Evolutionary conservation across 2,113 vertebrate species (phyloP).

Genomic region (Crotalus viridis): DNA sequence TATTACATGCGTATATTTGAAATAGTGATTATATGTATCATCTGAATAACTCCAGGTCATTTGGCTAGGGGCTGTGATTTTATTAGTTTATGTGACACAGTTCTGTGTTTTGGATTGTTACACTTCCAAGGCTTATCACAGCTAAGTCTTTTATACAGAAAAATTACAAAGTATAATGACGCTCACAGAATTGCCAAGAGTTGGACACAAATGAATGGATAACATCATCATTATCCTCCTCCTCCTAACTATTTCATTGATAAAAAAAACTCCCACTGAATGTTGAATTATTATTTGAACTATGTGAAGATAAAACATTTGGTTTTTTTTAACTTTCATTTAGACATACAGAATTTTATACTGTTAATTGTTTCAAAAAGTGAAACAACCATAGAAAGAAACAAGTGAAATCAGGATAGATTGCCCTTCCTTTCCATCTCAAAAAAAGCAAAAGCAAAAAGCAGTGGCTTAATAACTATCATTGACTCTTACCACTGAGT

Average conservation of each 20-base stretch:
- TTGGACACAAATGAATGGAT: not conserved
- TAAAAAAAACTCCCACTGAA: not conserved
- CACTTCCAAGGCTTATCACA: too few relatives aligned
- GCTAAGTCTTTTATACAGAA: not conserved
- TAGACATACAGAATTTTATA: conserved; percentile 20
- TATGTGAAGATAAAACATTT: conserved; percentile 18
- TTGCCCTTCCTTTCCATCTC: not conserved
- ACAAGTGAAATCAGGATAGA: conserved; percentile 13
- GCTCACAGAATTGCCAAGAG: not conserved
- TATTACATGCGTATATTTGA: not conserved
- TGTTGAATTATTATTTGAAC: conserved; percentile 1
- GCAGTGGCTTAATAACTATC: not conserved
- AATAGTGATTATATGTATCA: not conserved
- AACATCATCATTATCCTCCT: too few relatives aligned
- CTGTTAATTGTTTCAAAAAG: conserved; percentile 31
- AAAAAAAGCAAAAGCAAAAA: not conserved
- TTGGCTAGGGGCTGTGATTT: not conserved
- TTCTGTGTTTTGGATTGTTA: not conserved
- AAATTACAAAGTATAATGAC: not conserved
- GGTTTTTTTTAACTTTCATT: conserved; percentile 27
- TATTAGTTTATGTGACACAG: not conserved
- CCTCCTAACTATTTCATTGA: not conserved
- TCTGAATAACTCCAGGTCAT: not conserved
- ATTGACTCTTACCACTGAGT: not conserved
- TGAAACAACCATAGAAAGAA: not conserved